These are phyloP conservation scores for Brenthis daphne DNA, from an alignment of 2,888 invertebrate species.

Conservation along the genomic window DNA sequence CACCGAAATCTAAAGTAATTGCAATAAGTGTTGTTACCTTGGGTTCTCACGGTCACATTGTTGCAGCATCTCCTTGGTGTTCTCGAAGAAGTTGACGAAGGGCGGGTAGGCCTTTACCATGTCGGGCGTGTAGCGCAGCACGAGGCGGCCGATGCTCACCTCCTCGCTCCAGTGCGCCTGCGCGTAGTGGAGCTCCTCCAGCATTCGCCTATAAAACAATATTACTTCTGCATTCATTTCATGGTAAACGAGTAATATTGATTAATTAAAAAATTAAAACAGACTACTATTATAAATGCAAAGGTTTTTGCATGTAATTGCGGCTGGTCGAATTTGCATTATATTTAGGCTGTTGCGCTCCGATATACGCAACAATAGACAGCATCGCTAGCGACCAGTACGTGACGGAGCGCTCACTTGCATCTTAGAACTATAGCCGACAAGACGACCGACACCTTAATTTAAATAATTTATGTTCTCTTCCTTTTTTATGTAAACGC, in stretches of 20 bases:
- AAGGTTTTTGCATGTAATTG: conserved; percentile 4
- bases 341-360: no score
- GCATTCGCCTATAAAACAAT: conserved; percentile 73
- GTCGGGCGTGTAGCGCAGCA: conserved; percentile 93
- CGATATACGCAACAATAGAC: no score
- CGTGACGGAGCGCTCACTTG: no score
- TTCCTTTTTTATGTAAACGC: no score
- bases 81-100: conserved; percentile 99
- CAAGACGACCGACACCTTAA: no score
- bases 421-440: no score
- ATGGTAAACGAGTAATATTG: no score
- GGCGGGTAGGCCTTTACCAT: conserved; percentile 97
- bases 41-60: conserved; percentile 96
- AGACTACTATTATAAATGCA: not conserved
- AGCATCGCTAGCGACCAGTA: no score
- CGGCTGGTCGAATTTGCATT: no score
- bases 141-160: conserved; percentile 92
- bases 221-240: not conserved
- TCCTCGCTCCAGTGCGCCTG: conserved; percentile 94
- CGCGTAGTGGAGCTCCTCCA: conserved; percentile 84
- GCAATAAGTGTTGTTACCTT: conserved; percentile 63
- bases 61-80: conserved; percentile 95
- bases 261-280: not conserved
- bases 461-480: no score
- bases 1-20: no score